Evolutionary conservation across 2,113 vertebrate genomes (phyloP).

Genomic region (Oncorhynchus nerka): DNA sequence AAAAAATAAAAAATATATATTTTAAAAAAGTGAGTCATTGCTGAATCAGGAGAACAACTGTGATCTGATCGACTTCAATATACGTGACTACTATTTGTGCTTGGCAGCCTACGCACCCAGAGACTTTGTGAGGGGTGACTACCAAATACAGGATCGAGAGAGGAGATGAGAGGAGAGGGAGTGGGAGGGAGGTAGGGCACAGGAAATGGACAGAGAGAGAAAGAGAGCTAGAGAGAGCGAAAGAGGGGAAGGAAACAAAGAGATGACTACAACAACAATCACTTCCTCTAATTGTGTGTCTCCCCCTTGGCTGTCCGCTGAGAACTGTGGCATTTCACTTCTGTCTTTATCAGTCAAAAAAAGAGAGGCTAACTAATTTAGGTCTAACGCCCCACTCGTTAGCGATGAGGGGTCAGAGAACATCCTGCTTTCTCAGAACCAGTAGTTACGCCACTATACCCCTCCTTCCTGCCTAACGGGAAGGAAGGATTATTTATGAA

Average conservation of each 20-base stretch:
- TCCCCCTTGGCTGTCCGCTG: slow-evolving; percentile 47
- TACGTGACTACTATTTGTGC: slow-evolving; percentile 14
- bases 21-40: background rate
- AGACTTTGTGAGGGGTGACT: background rate
- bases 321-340: slow-evolving; percentile 70
- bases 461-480: slow-evolving; percentile 34
- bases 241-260: slow-evolving; percentile 25
- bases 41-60: background rate
- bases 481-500: slow-evolving; percentile 70
- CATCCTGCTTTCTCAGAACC: slow-evolving; percentile 47
- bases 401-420: slow-evolving; percentile 15
- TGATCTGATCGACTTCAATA: slow-evolving; percentile 28
- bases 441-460: slow-evolving; percentile 20
- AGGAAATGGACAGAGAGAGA: slow-evolving; percentile 28
- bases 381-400: slow-evolving; percentile 63
- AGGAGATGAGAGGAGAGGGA: background rate
- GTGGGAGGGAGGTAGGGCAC: slow-evolving; percentile 44
- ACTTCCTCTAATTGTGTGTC: slow-evolving; percentile 70
- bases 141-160: slow-evolving; percentile 22
- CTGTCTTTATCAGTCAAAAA: slow-evolving; percentile 71
- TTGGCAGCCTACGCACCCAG: slow-evolving; percentile 14
- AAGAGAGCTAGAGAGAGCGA: background rate
- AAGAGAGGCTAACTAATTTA: slow-evolving; percentile 70
- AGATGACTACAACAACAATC: slow-evolving; percentile 60
- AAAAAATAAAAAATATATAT: too few species aligned